A percentile compares a stretch with the other conserved stretches of the same genome.
Evolutionary conservation across 2,888 invertebrate genomes (phyloP).

Genomic region (Ptilodon capucinus): DNA sequence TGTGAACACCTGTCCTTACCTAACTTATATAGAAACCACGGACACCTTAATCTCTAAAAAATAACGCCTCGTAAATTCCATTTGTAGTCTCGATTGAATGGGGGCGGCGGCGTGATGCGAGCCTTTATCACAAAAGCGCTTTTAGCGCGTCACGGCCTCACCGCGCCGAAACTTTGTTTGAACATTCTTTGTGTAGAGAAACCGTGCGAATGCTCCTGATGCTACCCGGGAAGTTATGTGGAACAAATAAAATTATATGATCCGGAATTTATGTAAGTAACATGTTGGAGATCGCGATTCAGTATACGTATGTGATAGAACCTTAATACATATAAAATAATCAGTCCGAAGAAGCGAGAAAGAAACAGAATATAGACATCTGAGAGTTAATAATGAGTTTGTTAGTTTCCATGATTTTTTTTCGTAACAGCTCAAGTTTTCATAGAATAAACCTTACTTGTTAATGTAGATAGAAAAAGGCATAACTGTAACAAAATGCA

Average conservation of each 20-base stretch:
- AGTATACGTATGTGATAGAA: background rate
- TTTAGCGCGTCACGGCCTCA: conserved; percentile 45
- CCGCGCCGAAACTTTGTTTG: conserved; percentile 55
- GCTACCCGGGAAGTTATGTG: conserved; percentile 36
- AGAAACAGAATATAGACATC: no score
- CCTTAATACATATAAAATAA: background rate
- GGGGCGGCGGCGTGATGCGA: conserved; percentile 44
- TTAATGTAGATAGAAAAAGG: no score
- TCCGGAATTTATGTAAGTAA: conserved; percentile 39
- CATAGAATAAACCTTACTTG: no score
- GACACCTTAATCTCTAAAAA: conserved; percentile 37
- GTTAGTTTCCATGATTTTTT: no score
- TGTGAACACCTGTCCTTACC: background rate
- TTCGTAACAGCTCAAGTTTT: no score
- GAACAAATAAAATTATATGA: conserved; percentile 39
- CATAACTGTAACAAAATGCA: no score
- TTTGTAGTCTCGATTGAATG: conserved; percentile 59
- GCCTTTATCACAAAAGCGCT: conserved; percentile 58
- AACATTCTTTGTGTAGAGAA: conserved; percentile 53
- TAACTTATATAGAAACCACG: conserved; percentile 5
- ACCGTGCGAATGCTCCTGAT: conserved; percentile 53
- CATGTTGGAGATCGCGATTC: background rate
- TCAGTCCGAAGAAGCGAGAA: no score
- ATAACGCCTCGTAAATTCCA: conserved; percentile 58
- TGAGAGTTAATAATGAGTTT: no score